phyloP scores from a whole-genome alignment of 1,140 invertebrate species.

The Drosophila insularis region DNA sequence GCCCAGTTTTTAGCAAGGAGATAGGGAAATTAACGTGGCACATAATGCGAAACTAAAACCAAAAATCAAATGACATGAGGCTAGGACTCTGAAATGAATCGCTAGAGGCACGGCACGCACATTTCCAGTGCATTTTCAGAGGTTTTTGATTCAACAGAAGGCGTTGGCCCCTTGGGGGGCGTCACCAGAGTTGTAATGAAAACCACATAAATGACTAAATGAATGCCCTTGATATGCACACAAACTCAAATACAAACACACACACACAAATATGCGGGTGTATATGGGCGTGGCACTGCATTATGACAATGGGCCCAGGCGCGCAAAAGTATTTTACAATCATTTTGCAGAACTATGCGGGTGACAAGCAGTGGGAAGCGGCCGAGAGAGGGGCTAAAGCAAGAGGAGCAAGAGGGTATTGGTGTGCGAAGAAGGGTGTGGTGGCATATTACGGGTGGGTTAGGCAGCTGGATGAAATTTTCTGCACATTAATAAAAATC shows the following conservation, averaged over 20 bases:
- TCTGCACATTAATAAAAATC: conserved; percentile 41
- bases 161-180: conserved; percentile 12
- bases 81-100: background rate
- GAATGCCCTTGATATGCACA: conserved; percentile 44
- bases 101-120: conserved; percentile 14
- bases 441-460: background rate
- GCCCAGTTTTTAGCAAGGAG: conserved; percentile 26
- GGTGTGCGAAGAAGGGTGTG: too few species aligned
- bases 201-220: conserved; percentile 64
- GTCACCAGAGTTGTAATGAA: conserved; percentile 23
- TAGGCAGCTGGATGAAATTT: conserved; percentile 4
- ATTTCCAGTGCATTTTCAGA: conserved; percentile 31
- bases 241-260: conserved; percentile 13
- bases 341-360: conserved; percentile 30
- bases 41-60: conserved; percentile 44
- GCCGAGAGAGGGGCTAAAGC: background rate
- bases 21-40: background rate
- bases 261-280: conserved; percentile 32
- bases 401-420: background rate
- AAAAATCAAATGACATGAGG: conserved; percentile 30
- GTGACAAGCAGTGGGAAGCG: background rate
- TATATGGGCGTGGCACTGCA: conserved; percentile 36
- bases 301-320: conserved; percentile 53
- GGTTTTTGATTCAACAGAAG: conserved; percentile 48
- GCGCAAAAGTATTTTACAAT: conserved; percentile 42